Base-by-base conservation (phyloP, 2,113 vertebrate species). In the Macroglossus sobrinus region DNA sequence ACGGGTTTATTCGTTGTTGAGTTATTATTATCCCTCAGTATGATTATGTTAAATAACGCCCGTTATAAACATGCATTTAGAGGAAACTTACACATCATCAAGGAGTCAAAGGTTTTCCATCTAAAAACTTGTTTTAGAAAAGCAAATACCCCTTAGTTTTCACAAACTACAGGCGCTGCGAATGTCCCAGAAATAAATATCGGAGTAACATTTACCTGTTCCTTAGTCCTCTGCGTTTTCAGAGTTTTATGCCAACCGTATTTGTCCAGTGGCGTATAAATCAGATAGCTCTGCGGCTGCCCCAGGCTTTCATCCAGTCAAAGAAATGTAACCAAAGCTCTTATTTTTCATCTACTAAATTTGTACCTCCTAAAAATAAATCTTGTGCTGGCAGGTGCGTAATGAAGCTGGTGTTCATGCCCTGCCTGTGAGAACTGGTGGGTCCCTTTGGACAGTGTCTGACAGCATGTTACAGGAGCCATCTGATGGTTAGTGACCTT, bases 291-390 rank as follows among this genome's bases (percentile, higher is more conserved):
- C 75, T 4, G 2, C 15, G 30, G n/a, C 50, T 63, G 74, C 64
- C 50, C n/a, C 21, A 55, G 53, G 47, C 66, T 89, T 93, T 68
- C 22, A 24, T 66, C 61, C 63, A 61, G 40, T 76, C 79, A 68
- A 40, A 85, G 72, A 93, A 81, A 89, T 69, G 66, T 47, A 86
- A 85, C 47, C 78, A 79, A 72, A 89, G 90, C 68, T 59, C 74
- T 80, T 55, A 35, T 45, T 68, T 86, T 81, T 96, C 55, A 72
- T 55, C 87, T 66, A 7, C 87, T 89, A 40, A 92, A 61, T 94
- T 28, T 86, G 47, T 72, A 24, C 47, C 35, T 72, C 74, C 79
- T 89, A 71, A 72, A 95, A 92, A 71, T 82, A 89, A 86, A 72
- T 28, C 53, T 59, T 43, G 14, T 33, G 11, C 59, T 71, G 38